Percentiles rank a stretch among this genome's conserved stretches.
These are phyloP conservation scores for Stegodyphus dumicola DNA, from an alignment of 1,140 invertebrate genomes.

Conservation along the genomic window DNA sequence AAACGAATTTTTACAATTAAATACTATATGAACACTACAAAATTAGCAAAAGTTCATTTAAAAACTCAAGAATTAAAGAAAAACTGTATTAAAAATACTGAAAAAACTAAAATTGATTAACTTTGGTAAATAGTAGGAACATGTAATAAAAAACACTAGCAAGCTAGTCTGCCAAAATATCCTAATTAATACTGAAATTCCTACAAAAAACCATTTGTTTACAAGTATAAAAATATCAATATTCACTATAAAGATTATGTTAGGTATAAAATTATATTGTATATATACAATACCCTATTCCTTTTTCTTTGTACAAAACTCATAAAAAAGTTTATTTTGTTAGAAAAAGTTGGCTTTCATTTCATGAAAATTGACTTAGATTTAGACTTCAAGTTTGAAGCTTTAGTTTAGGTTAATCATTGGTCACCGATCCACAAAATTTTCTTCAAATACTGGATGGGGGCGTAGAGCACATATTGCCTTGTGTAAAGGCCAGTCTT, in stretches of 20 bases:
- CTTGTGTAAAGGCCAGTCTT: conserved; percentile 72
- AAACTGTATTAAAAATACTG: too few species aligned
- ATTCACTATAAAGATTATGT: neutral
- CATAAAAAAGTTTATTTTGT: neutral
- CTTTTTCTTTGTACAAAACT: neutral
- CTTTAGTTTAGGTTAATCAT: too few species aligned
- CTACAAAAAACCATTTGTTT: neutral
- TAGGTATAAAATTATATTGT: neutral
- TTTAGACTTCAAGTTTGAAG: neutral
- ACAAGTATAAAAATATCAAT: neutral
- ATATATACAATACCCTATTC: neutral
- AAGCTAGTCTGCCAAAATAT: too few species aligned
- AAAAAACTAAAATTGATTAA: too few species aligned
- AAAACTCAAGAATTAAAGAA: too few species aligned
- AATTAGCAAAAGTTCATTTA: too few species aligned
- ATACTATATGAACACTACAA: too few species aligned
- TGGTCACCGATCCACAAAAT: conserved; percentile 66
- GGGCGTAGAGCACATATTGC: conserved; percentile 69
- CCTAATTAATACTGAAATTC: too few species aligned
- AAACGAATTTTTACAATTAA: too few species aligned
- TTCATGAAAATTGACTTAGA: neutral
- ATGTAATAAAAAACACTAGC: too few species aligned
- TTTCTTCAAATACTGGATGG: conserved; percentile 65
- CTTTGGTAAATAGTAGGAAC: too few species aligned
- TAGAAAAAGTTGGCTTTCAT: neutral